Base-by-base conservation (phyloP, 2,113 vertebrate genomes). In the Hypanus sabinus region DNA sequence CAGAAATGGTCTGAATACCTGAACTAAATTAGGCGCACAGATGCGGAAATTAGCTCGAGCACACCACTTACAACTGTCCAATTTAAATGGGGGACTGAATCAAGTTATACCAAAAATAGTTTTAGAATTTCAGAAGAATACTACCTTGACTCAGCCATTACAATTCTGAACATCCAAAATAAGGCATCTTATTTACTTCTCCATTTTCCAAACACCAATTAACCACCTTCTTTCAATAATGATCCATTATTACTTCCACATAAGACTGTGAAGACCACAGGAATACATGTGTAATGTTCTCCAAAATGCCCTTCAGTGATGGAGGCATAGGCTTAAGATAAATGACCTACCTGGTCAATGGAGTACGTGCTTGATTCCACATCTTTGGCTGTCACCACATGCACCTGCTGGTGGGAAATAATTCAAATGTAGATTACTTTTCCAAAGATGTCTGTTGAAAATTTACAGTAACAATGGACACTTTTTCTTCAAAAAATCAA, bases 381-480 rank as follows among this genome's bases (percentile, higher is more conserved):
- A 94, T 97, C 97, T 94, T 95, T 71, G 94, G 96, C 75, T 30
- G 97, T 96, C 94, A 97, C 96, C 93, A 96, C 71, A 38, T 96
- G 97, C 95, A 97, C 95, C 97, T 97, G 79, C 94, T 76, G 96
- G 93, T 16, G 0, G 60, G 60, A 33, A 90, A 90, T 65, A 65
- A 65, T 65, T 33, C 62, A 65, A 90, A 65, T 65, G 85, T 4
- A 6, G 85, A 5, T 65, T 5, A 90, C 33, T 33, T 90, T 83
- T 65, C n/a, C 7, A n/a, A 24, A 33, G 30, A 88, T 62, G 24
- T 62, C 14, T 14, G 18, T 73, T 12, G 30, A 60, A 90, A 88
- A 88, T 88, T 30, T n/a, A 62, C 60, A 65, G n/a, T 20, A 90
- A 90, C 30, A 90, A 90, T n/a, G 2, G 30, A 20, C 27, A 65